These are phyloP conservation scores for Tinamus major DNA, from an alignment of 2,797 vertebrate genomes.

Conservation along the genomic window DNA sequence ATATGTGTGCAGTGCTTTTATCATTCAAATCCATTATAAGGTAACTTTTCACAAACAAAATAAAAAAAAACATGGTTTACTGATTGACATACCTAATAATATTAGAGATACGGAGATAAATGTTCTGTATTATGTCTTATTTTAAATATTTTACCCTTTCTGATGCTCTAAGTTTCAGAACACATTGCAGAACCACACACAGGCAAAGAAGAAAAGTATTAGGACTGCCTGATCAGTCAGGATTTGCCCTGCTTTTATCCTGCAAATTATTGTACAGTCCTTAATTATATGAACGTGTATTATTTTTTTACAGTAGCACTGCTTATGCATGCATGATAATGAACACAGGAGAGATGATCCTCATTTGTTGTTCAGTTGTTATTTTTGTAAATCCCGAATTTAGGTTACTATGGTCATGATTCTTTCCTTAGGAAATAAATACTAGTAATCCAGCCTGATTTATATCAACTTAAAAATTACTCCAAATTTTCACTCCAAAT, in stretches of 20 bases:
- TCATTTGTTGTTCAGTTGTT: neutral
- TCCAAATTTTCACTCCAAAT: neutral
- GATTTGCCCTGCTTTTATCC: neutral
- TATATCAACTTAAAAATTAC: neutral
- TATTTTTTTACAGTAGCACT: neutral
- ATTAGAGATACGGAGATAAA: neutral
- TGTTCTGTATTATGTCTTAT: neutral
- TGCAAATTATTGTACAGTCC: neutral
- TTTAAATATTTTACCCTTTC: neutral
- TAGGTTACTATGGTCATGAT: neutral
- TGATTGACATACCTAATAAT: neutral
- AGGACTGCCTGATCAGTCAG: neutral
- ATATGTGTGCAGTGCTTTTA: neutral
- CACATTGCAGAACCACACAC: neutral
- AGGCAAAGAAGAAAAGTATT: neutral
- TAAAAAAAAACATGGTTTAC: neutral
- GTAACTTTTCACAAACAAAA: neutral
- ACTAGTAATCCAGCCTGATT: neutral
- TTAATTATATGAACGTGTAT: neutral
- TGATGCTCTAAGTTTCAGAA: neutral
- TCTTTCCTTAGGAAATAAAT: neutral
- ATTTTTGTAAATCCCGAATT: neutral
- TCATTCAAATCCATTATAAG: constrained; percentile 9
- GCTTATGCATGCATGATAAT: neutral
- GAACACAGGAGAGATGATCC: neutral